Evolutionary conservation across 2,888 invertebrate genomes (phyloP), one percentile per base, ranked within the genome.

Genomic region (Gnatocerus cornutus): DNA sequence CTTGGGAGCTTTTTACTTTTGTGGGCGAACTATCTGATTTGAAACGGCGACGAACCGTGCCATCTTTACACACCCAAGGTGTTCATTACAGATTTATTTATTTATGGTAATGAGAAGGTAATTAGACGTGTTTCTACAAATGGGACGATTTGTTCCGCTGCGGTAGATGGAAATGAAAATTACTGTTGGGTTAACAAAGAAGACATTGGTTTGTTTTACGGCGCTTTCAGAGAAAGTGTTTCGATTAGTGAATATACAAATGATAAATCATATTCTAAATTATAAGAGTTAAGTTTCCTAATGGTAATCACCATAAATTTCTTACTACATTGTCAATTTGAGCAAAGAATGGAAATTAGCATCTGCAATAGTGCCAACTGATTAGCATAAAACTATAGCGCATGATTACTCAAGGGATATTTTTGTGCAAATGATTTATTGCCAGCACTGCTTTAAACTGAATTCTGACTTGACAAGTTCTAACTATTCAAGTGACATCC

Each of bases 141-240:
- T 74, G 67, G 62, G 53, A 63, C 77, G 74, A 80, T 80, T 80
- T 78, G 80, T 79, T 79, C 74, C 78, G 77, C 73, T 71, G 74
- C 69, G 72, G 67, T 69, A 72, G 78, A 78, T 76, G 76, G 76
- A 78, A 77, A 75, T 33, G 33, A n/a, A 33, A 7, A n/a, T 33
- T 33, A 6, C 33, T 21, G 21, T 21, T 21, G 21, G 21, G 2
- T 21, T 21, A 21, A 21, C 21, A 21, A 21, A 21, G 21, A 21
- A 21, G 21, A 21, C 21, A 21, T 21, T 21, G 2, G 21, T 21
- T 21, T 21, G 21, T 21, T 21, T 21, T 21, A 21, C 21, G 1
- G 21, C 21, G 21, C 21, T 21, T 21, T 21, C 4, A 21, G 21
- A 21, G 21, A 21, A 21, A 21, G 21, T 21, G 21, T 4, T 21